Evolutionary conservation across 2,113 vertebrate species (phyloP), one percentile per base, ranked within the genome.

Genomic region (Corythornis cristatus): DNA sequence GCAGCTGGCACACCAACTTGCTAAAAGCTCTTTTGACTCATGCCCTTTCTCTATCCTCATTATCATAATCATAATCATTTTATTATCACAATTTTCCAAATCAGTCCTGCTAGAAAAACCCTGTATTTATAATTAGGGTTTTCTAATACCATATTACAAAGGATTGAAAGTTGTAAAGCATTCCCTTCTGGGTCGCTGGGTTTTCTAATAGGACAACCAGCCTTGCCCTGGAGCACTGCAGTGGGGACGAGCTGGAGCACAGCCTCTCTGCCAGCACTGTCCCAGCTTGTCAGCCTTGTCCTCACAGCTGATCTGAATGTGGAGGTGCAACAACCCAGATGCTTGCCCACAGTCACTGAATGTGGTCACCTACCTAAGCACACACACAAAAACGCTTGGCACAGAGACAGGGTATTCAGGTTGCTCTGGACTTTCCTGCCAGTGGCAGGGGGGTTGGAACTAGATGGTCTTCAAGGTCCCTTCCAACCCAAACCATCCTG

Each of bases 101-200:
- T 82, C 31, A 51, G 58, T 57, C 54, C 58, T 74, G 22, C 56
- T 60, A 74, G 72, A 33, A 43, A 86, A 85, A 62, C 29, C 10
- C 33, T 81, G 53, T 26, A n/a, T 86, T 88, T 82, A 29, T 65
- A 90, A 67, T 80, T 31, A 78, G 16, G 8, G 15, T 16, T 90
- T 93, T 78, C 58, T 85, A 67, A 46, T 26, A 58, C 7, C 42
- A 78, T 79, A 83, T 96, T 94, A 93, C 28, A 56, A 89, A 88
- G 78, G 73, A 82, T 5, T 26, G 53, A 61, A 61, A 51, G 28
- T 7, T 81, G 64, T 57, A 46, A 76, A 70, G 78, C 86, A 94
- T 92, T 93, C 89, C 65, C 54, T 94, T 88, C 78, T 86, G 79
- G 79, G 81, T 89, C 90, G 5, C 43, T n/a, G 65, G 43, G 5